A percentile compares a stretch with the other conserved stretches of the same genome.
phyloP scores from a whole-genome alignment of 2,888 invertebrate species.

The Carpatolechia fugitivella region DNA sequence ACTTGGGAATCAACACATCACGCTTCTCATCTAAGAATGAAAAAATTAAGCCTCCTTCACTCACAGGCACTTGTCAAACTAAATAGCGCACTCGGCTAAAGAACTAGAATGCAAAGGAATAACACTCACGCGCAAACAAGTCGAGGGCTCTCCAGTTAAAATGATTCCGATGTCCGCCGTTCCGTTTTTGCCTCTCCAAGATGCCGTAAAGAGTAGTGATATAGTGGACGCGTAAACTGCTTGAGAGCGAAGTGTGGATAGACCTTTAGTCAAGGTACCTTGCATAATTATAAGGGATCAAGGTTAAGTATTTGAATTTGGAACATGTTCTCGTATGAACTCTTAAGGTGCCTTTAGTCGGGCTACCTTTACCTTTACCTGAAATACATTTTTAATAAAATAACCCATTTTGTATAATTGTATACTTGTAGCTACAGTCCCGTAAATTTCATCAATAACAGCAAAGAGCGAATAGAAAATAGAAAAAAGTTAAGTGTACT shows the following conservation, averaged over 20 bases:
- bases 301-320: background rate
- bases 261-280: background rate
- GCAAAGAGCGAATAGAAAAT: no score
- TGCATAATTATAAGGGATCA: background rate
- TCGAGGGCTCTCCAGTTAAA: conserved; percentile 41
- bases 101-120: conserved; percentile 7
- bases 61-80: conserved; percentile 1
- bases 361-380: no score
- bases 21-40: background rate
- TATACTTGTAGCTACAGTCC: no score
- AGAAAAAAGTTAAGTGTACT: no score
- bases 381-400: no score
- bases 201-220: conserved; percentile 1
- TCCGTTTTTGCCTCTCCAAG: conserved; percentile 1
- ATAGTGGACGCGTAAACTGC: background rate
- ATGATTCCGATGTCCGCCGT: background rate
- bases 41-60: background rate
- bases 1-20: no score
- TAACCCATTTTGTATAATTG: no score
- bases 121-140: conserved; percentile 34
- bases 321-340: no score
- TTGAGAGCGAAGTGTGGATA: background rate
- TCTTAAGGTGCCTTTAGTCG: no score
- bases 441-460: no score
- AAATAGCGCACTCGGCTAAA: conserved; percentile 7